These are phyloP conservation scores for Hydractinia echinata DNA, from an alignment of 30 jellyfish, hydroid and myxozoan genomes.

Conservation along the genomic window DNA sequence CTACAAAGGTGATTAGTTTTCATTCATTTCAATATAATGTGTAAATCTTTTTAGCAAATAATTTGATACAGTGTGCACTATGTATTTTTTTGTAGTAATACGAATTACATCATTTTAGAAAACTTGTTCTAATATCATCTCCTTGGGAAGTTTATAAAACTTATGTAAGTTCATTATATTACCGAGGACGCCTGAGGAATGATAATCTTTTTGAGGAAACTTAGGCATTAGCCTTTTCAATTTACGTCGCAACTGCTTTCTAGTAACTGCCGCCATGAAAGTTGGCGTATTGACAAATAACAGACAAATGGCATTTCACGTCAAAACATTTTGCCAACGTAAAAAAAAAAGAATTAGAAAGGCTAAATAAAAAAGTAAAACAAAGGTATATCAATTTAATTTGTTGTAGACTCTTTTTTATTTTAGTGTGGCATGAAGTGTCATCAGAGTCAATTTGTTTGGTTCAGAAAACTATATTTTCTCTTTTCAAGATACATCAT, in stretches of 20 bases:
- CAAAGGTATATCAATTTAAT: no score
- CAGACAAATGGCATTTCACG: no score
- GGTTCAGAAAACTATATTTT: constrained; percentile 72
- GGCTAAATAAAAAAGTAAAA: no score
- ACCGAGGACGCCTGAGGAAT: no score
- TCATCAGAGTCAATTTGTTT: constrained; percentile 68
- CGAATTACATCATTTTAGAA: background rate
- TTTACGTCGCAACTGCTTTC: no score
- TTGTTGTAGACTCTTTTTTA: background rate
- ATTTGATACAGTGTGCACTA: background rate
- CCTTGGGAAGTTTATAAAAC: background rate
- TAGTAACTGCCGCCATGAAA: no score
- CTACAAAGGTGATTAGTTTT: background rate
- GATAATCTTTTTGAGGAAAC: no score
- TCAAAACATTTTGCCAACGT: no score
- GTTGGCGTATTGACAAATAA: no score
- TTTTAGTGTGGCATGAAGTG: constrained; percentile 34
- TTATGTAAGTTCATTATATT: background rate
- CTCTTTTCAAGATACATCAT: constrained; percentile 67
- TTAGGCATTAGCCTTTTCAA: no score
- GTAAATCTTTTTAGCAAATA: background rate
- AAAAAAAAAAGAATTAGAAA: no score
- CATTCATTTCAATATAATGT: background rate
- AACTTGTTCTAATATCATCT: background rate
- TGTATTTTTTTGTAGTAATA: background rate